Percentiles rank a stretch among this genome's conserved stretches.
phyloP scores from a whole-genome alignment of 2,888 invertebrate species.

The Catocala fraxini region DNA sequence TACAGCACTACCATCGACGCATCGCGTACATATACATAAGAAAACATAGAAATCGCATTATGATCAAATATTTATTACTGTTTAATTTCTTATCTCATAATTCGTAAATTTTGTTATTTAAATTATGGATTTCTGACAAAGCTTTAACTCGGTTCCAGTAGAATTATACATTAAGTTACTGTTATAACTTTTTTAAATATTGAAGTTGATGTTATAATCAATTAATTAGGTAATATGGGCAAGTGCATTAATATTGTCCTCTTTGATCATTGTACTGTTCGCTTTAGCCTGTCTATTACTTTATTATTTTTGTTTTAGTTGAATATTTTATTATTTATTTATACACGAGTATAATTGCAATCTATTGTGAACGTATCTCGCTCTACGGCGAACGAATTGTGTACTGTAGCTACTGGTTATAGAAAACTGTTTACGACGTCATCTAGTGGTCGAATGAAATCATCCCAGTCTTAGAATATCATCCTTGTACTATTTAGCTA shows the following conservation, averaged over 20 bases:
- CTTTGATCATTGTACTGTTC: slow-evolving; percentile 83
- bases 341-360: slow-evolving; percentile 73
- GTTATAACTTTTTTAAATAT: slow-evolving; percentile 85
- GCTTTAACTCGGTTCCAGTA: slow-evolving; percentile 88
- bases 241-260: slow-evolving; percentile 87
- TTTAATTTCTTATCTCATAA: slow-evolving; percentile 84
- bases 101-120: slow-evolving; percentile 86
- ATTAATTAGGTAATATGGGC: slow-evolving; percentile 86
- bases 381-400: slow-evolving; percentile 73
- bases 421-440: slow-evolving; percentile 55
- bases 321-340: slow-evolving; percentile 88
- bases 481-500: slow-evolving; percentile 78
- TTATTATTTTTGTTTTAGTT: slow-evolving; percentile 85
- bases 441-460: slow-evolving; percentile 63
- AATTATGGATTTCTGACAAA: slow-evolving; percentile 86
- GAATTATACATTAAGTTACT: slow-evolving; percentile 87
- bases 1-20: slow-evolving; percentile 65
- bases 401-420: slow-evolving; percentile 66
- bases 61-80: slow-evolving; percentile 88
- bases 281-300: slow-evolving; percentile 84
- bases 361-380: slow-evolving; percentile 68
- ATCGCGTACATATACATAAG: slow-evolving; percentile 70
- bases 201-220: slow-evolving; percentile 87
- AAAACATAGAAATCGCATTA: slow-evolving; percentile 75
- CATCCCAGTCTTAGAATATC: slow-evolving; percentile 77